Conservation (phyloP, 2,113 vertebrate species). For the Ursus arctos region DNA sequence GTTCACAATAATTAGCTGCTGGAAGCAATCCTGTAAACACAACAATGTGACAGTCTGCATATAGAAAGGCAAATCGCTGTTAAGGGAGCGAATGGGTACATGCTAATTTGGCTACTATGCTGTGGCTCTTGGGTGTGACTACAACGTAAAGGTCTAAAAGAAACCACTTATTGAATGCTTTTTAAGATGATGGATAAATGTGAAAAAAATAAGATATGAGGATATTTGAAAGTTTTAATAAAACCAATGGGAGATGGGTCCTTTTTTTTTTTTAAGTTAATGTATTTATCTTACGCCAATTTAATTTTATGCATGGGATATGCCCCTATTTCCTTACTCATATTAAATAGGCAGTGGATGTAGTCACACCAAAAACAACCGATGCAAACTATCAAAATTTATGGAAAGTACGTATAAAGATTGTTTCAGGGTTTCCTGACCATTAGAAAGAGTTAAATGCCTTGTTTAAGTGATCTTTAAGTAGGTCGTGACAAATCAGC, state of each 20-base stretch:
- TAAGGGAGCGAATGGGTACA: not conserved
- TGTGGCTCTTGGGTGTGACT: not conserved
- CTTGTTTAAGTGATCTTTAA: not conserved
- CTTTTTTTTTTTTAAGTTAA: not conserved
- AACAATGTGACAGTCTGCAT: not conserved
- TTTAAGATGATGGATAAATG: not conserved
- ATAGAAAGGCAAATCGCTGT: not conserved
- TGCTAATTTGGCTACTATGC: not conserved
- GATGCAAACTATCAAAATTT: not conserved
- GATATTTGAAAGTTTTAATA: not conserved
- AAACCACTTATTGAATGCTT: not conserved
- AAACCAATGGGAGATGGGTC: not conserved
- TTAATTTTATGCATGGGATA: not conserved
- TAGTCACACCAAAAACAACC: not conserved
- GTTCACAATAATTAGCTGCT: conserved; percentile 63
- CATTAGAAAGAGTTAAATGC: not conserved
- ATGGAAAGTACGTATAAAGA: not conserved
- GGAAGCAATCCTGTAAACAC: conserved; percentile 23
- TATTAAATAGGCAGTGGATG: not conserved
- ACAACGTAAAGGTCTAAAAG: fast-evolving
- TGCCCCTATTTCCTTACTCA: not conserved
- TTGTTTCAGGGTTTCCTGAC: not conserved
- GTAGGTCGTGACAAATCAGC: not conserved
- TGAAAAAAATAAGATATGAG: not conserved
- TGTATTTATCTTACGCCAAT: not conserved